Conservation (phyloP, 2,797 vertebrate genomes). For the Podargus strigoides region DNA sequence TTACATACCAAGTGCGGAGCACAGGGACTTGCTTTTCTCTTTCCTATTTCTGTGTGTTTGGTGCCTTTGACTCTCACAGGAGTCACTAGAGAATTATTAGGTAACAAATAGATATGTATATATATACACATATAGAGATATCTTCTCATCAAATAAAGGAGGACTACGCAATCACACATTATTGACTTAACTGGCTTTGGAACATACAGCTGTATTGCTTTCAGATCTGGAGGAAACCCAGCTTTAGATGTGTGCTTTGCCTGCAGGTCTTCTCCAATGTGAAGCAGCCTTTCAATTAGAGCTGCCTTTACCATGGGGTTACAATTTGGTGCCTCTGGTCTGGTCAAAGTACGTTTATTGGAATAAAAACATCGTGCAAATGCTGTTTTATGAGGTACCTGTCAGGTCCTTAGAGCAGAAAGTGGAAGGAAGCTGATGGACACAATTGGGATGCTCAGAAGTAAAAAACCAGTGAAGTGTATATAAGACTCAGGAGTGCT, state of each 20-base stretch:
- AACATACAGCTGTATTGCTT: background rate
- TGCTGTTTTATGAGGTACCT: background rate
- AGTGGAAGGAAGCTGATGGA: background rate
- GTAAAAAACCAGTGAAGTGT: background rate
- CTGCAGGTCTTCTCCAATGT: background rate
- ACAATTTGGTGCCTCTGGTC: background rate
- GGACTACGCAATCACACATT: rapidly evolving
- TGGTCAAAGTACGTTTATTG: background rate
- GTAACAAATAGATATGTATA: background rate
- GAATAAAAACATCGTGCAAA: background rate
- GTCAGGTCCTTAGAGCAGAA: background rate
- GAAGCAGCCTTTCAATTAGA: background rate
- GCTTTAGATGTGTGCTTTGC: background rate
- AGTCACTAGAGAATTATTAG: background rate
- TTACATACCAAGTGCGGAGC: background rate
- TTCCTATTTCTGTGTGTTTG: background rate
- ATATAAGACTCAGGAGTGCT: background rate
- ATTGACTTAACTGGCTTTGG: background rate
- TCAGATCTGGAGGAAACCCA: background rate
- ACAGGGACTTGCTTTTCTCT: background rate
- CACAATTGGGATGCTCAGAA: background rate
- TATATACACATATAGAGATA: rapidly evolving
- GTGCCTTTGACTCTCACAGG: background rate
- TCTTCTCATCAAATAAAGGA: background rate
- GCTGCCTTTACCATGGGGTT: background rate